Conservation (phyloP, 2,797 vertebrate species). For the Lutjanus argentimaculatus region DNA sequence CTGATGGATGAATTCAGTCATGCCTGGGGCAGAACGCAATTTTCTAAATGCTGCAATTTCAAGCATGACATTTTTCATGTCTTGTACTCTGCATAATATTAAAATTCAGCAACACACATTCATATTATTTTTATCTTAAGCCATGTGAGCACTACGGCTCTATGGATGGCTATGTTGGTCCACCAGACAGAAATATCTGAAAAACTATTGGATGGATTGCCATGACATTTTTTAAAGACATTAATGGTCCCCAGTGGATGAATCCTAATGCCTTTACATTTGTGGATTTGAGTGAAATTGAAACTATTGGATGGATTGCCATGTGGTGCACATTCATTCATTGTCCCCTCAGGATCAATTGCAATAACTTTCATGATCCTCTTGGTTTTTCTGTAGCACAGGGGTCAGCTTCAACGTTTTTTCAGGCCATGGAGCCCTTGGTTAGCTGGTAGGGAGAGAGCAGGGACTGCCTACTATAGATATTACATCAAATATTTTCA, state of each 20-base stretch:
- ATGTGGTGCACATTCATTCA: too few species aligned
- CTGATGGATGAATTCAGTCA: constrained; percentile 42
- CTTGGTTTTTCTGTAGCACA: too few species aligned
- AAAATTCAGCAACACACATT: not conserved
- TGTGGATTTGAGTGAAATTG: too few species aligned
- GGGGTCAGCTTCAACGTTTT: too few species aligned
- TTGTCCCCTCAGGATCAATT: too few species aligned
- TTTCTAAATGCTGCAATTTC: constrained; percentile 28
- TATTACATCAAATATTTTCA: too few species aligned
- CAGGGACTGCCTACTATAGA: too few species aligned
- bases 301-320: too few species aligned
- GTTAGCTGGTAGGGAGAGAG: too few species aligned
- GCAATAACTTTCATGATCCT: too few species aligned
- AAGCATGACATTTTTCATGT: constrained; percentile 20
- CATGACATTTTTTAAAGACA: not conserved
- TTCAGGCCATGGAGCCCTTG: too few species aligned
- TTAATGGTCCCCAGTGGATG: not conserved
- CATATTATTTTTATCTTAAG: not conserved
- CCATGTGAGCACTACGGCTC: not conserved
- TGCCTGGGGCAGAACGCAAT: not conserved
- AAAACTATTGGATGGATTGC: not conserved
- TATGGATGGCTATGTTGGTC: not conserved
- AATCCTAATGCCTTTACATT: not conserved
- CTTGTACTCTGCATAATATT: not conserved
- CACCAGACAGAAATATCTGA: not conserved